Evolutionary conservation across 2,797 vertebrate genomes (phyloP).

Genomic region (Clarias pachynema): DNA sequence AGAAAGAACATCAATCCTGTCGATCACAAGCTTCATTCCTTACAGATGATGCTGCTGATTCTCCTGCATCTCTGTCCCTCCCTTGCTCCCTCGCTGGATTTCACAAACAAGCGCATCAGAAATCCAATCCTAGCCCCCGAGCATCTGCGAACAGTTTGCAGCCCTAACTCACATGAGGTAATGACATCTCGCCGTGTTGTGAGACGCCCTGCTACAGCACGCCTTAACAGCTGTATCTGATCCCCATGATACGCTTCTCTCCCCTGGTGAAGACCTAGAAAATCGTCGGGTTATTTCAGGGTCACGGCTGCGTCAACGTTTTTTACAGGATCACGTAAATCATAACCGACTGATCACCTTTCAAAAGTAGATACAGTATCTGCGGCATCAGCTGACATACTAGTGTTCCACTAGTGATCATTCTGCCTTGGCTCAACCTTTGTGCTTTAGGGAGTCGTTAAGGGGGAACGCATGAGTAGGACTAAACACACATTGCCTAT

Average conservation of each 20-base stretch:
- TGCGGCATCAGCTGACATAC: neutral
- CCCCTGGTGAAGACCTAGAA: slow-evolving; percentile 34
- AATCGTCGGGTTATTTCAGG: neutral
- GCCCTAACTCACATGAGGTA: slow-evolving; percentile 45
- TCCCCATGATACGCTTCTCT: slow-evolving; percentile 11
- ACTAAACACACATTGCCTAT: slow-evolving; percentile 31
- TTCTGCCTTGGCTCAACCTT: neutral
- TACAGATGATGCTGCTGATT: neutral
- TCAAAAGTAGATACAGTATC: neutral
- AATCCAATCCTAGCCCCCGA: slow-evolving; percentile 28
- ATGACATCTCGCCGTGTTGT: slow-evolving; percentile 41
- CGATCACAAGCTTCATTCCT: neutral
- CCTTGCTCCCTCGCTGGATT: slow-evolving; percentile 6
- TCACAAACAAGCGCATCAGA: slow-evolving; percentile 31
- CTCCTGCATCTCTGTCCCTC: slow-evolving; percentile 11
- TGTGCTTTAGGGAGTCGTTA: slow-evolving; percentile 7
- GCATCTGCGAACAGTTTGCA: slow-evolving; percentile 32
- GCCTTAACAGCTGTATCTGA: slow-evolving; percentile 43
- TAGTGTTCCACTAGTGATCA: neutral
- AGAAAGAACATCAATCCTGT: neutral
- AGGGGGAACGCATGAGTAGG: neutral
- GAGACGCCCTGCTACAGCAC: slow-evolving; percentile 24
- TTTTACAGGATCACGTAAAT: neutral
- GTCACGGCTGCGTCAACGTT: neutral
- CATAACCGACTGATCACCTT: neutral